Conservation (phyloP, 2,113 vertebrate species). For the Centropus bengalensis region DNA sequence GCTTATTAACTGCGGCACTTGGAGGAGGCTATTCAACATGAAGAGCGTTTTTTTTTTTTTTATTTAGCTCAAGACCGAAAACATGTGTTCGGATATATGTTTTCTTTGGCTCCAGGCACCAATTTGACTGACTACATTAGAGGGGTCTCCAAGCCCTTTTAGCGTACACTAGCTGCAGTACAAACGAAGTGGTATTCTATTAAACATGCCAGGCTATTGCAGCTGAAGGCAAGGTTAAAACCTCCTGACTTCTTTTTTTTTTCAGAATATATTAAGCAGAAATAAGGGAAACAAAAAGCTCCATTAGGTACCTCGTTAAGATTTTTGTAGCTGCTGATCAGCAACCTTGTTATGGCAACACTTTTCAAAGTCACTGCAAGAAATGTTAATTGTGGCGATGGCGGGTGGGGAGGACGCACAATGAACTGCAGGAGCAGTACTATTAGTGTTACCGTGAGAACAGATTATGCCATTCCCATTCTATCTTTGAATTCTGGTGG, state of each 20-base stretch:
- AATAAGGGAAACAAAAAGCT: conserved; percentile 65
- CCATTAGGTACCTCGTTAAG: conserved; percentile 59
- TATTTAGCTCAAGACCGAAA: conserved; percentile 62
- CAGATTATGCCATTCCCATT: conserved; percentile 63
- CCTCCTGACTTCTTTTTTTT: conserved; percentile 38
- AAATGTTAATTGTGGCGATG: conserved; percentile 24
- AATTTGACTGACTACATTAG: conserved; percentile 31
- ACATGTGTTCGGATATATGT: conserved; percentile 58
- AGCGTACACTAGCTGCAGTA: background rate
- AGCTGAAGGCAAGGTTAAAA: conserved; percentile 53
- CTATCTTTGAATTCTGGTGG: conserved; percentile 63
- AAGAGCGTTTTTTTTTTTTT: conserved; percentile 73
- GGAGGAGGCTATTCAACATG: conserved; percentile 63
- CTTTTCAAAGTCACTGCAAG: conserved; percentile 49
- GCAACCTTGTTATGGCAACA: conserved; percentile 61
- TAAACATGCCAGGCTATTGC: background rate
- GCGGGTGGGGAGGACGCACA: conserved; percentile 24
- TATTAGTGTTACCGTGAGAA: conserved; percentile 57
- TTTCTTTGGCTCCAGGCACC: conserved; percentile 70
- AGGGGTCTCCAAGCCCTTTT: background rate
- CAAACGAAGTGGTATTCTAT: conserved; percentile 7
- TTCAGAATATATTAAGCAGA: conserved; percentile 68
- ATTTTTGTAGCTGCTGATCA: conserved; percentile 54
- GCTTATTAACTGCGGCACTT: conserved; percentile 73
- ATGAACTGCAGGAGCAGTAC: conserved; percentile 36